Evolutionary conservation across 2,113 vertebrate species (phyloP), one percentile per base, ranked within the genome.

Genomic region (Furnarius figulus): DNA sequence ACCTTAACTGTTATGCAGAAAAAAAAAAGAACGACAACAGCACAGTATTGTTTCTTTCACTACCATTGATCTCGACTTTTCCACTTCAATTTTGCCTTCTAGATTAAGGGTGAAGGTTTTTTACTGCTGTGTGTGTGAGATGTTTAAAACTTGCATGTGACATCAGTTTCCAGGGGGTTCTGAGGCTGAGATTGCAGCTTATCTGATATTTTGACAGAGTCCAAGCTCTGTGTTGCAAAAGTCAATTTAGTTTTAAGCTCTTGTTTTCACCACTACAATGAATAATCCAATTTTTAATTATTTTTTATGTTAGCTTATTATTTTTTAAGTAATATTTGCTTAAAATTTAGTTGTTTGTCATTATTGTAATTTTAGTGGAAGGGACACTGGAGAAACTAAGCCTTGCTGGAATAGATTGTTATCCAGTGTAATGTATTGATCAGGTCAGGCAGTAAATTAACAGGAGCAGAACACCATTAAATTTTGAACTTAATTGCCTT

Each of bases 401-500:
- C 84, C 79, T 77, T 50, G 11, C 68, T 72, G 77, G 80, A 97
- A 98, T 90, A 97, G 97, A 98, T 97, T 95, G 92, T 97, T 97
- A 97, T 96, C 97, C 94, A 96, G 92, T 89, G 89, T 94, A 92
- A 97, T 22, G 30, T 97, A 99, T 98, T 83, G 98, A 99, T 99
- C 87, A 82, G 95, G 96, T 90, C 89, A 97, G 96, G 93, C 97
- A 98, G 98, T 98, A 98, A 98, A 98, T 98, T 98, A 98, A 97
- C 96, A 97, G 87, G 96, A 97, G 94, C 86, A 97, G 97, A 98
- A 97, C 87, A 96, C 95, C 97, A 97, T 97, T 97, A 98, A 96
- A 98, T 98, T 98, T 98, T 97, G 98, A 98, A 98, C 96, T 96
- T 98, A 98, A 98, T 98, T 98, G 98, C 97, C 97, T 98, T 98